Evolutionary conservation across 2,797 vertebrate species (phyloP).

Genomic region (Gymnocypris eckloni): DNA sequence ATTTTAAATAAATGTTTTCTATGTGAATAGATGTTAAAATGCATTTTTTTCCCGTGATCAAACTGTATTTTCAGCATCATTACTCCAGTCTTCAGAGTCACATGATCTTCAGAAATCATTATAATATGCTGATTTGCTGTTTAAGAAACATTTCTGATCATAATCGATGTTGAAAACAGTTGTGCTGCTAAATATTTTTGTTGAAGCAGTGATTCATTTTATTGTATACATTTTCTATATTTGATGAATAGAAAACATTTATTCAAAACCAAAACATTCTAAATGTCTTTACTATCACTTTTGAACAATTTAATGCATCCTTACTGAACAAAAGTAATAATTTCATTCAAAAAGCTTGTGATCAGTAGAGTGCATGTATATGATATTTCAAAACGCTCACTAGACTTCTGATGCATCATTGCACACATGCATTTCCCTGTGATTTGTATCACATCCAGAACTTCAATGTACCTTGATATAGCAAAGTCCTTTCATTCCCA

Average conservation of each 20-base stretch:
- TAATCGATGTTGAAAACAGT: background rate
- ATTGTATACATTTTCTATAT: background rate
- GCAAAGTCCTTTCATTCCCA: constrained; percentile 63
- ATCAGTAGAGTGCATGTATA: background rate
- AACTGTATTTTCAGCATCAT: background rate
- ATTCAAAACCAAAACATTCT: background rate
- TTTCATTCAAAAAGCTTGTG: background rate
- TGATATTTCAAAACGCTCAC: background rate
- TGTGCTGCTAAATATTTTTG: no score
- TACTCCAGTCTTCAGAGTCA: background rate
- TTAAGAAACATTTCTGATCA: background rate
- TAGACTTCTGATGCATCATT: background rate
- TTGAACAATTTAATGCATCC: background rate
- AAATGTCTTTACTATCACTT: background rate
- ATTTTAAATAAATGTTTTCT: background rate
- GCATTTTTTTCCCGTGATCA: background rate
- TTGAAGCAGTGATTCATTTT: background rate
- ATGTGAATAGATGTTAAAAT: background rate
- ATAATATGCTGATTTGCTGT: background rate
- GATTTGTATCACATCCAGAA: constrained; percentile 42
- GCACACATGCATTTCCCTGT: constrained; percentile 4
- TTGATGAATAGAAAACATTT: background rate
- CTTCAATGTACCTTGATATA: constrained; percentile 48
- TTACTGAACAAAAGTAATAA: background rate
- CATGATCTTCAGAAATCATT: background rate